Conservation (phyloP, 1,140 invertebrate species). For the Pseudomyrmex sp. region DNA sequence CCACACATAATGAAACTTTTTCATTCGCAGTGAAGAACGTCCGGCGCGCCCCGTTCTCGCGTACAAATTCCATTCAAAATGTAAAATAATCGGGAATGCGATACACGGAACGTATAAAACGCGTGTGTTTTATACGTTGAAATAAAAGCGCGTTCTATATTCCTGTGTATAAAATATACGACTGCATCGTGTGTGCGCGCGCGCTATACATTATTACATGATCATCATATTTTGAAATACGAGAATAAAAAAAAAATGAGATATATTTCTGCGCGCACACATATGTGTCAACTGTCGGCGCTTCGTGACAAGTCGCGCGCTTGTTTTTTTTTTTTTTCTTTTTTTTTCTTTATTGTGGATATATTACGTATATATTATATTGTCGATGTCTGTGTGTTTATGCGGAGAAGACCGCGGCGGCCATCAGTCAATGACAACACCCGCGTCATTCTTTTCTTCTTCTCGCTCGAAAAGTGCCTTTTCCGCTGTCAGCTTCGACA, state of each 20-base stretch:
- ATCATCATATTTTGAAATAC: not conserved
- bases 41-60: not conserved
- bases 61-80: constrained; percentile 10
- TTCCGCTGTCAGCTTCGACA: constrained; percentile 29
- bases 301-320: not conserved
- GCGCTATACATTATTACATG: not conserved
- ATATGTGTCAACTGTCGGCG: not conserved
- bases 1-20: constrained; percentile 29
- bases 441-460: constrained; percentile 34
- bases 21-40: constrained; percentile 18
- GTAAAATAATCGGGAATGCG: constrained; percentile 38
- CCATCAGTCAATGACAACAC: constrained; percentile 44
- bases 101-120: constrained; percentile 5
- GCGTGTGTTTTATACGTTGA: constrained; percentile 15
- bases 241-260: not conserved
- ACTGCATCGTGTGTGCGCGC: not conserved
- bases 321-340: no score
- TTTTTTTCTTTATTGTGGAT: no score
- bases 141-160: constrained; percentile 20
- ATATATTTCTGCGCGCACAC: not conserved
- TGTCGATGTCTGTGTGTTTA: constrained; percentile 6
- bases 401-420: not conserved
- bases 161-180: constrained; percentile 14
- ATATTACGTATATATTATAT: constrained; percentile 10
- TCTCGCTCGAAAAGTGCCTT: constrained; percentile 23